Evolutionary conservation across 2,888 invertebrate genomes (phyloP), one percentile per base, ranked within the genome.

Genomic region (Sarcophaga variegata): DNA sequence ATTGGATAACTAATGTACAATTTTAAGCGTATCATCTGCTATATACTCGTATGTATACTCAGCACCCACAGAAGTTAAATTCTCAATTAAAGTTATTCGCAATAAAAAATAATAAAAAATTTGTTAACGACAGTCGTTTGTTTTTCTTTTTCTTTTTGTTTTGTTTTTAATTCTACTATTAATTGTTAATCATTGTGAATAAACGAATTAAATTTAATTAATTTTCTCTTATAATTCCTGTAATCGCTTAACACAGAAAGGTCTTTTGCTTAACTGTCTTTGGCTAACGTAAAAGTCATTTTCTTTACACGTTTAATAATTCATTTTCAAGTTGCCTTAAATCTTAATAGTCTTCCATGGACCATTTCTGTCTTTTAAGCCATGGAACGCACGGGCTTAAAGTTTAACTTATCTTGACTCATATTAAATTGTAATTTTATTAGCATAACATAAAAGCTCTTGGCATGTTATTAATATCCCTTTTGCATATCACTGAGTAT

Each of bases 391-490:
- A 14, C 1, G 22, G 14, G 4, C 17, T 54, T 54, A 14, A 49
- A 59, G 66, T 66, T 79, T 80, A 87, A 84, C 82, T 84, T 84
- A 87, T 84, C 84, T 87, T 84, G 84, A 84, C 87, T 87, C 81
- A 87, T 87, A 87, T 87, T 87, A 82, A 87, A 87, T 87, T 84
- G 87, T 87, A 87, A 84, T 87, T 87, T 87, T 87, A 87, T 87
- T 87, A 87, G 87, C 84, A 84, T 79, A 84, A 87, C 87, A 87
- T 87, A 84, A 87, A 87, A 87, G 84, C 87, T 84, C 87, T 87
- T 87, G 87, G 87, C 84, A 82, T 87, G 84, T 82, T 87, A 87
- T 87, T 87, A 87, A 87, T 84, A 87, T 87, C 75, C 84, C 81
- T 87, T 87, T 87, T 84, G 76, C 81, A 84, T 87, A 87, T 87